Conservation (phyloP, 2,888 invertebrate species). For the Ceramica pisi region DNA sequence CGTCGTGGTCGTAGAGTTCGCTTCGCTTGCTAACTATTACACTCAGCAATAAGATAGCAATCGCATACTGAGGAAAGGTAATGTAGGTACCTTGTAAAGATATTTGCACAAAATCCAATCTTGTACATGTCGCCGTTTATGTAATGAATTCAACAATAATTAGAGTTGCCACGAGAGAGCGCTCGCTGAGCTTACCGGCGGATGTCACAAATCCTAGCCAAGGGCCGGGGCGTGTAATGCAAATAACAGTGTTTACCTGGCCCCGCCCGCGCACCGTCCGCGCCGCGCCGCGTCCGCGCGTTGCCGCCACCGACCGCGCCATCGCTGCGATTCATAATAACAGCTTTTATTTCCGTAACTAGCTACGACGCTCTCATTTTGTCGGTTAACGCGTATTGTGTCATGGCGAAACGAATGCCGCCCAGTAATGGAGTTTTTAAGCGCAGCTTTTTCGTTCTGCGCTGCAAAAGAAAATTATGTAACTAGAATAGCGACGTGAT, state of each 20-base stretch:
- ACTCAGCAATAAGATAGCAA: constrained; percentile 66
- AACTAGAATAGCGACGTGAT: constrained; percentile 82
- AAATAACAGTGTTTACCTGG: constrained; percentile 87
- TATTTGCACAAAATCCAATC: constrained; percentile 76
- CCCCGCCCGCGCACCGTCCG: constrained; percentile 63
- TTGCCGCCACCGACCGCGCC: constrained; percentile 57
- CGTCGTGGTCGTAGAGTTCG: constrained; percentile 64
- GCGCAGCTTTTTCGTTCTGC: constrained; percentile 82
- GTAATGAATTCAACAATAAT: constrained; percentile 82
- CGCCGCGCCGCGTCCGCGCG: constrained; percentile 45
- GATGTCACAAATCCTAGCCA: constrained; percentile 87
- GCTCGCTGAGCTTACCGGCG: constrained; percentile 80
- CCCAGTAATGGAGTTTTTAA: constrained; percentile 87
- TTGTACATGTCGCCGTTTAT: constrained; percentile 73
- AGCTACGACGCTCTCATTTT: constrained; percentile 87
- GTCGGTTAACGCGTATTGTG: constrained; percentile 88
- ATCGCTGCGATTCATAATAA: constrained; percentile 84
- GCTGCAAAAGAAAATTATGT: constrained; percentile 82
- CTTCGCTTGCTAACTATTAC: constrained; percentile 69
- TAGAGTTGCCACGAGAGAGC: constrained; percentile 76
- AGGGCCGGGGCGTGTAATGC: constrained; percentile 83
- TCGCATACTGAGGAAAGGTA: constrained; percentile 62
- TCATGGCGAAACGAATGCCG: constrained; percentile 84
- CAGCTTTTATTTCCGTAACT: constrained; percentile 88
- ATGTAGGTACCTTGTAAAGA: constrained; percentile 69